phyloP scores from a whole-genome alignment of 2,113 vertebrate genomes.

The Indicator maculatus region DNA sequence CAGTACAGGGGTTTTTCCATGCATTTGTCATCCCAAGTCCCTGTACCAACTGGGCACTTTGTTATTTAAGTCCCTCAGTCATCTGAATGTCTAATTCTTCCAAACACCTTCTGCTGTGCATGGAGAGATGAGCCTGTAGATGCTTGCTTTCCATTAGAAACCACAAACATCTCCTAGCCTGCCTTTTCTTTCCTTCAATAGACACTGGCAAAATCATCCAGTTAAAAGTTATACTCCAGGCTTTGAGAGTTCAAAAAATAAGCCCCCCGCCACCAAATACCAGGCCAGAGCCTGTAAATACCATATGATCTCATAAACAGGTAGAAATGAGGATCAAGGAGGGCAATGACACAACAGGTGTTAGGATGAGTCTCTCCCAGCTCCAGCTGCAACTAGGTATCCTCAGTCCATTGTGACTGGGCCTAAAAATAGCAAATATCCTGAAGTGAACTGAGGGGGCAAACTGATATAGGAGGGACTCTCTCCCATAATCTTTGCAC shows the following conservation, averaged over 20 bases:
- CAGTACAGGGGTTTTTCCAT: not conserved
- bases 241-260: not conserved
- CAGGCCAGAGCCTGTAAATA: not conserved
- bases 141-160: not conserved
- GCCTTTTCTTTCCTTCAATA: conserved; percentile 12
- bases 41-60: not conserved
- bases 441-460: not conserved
- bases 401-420: not conserved
- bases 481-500: not conserved
- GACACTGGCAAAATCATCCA: not conserved
- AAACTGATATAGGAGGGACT: not conserved
- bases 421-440: not conserved
- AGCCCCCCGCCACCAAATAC: not conserved
- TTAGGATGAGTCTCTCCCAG: not conserved
- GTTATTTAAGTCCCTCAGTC: not conserved
- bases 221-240: not conserved
- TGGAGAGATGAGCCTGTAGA: not conserved
- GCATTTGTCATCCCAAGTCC: not conserved
- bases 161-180: conserved; percentile 4
- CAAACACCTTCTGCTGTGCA: not conserved
- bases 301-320: not conserved
- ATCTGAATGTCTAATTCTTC: not conserved
- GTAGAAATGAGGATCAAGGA: not conserved
- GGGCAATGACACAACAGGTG: not conserved
- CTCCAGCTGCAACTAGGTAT: not conserved